Percentiles rank a stretch among this genome's conserved stretches.
Evolutionary conservation across 2,113 vertebrate genomes (phyloP).

Genomic region (Lathamus discolor): DNA sequence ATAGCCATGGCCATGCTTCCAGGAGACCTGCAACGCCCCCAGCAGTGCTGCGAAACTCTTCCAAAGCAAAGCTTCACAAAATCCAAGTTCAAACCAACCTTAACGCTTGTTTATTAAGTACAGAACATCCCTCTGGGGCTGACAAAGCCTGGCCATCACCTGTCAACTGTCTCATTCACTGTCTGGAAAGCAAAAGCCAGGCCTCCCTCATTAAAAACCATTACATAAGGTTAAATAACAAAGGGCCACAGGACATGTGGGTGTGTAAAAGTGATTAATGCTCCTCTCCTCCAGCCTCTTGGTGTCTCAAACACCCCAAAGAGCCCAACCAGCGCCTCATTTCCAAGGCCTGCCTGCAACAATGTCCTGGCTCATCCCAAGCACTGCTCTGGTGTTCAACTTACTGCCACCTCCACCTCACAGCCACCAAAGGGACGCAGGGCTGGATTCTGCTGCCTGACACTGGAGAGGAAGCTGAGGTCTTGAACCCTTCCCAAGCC

Average conservation of each 20-base stretch:
- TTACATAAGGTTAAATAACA: neutral
- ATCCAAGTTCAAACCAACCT: neutral
- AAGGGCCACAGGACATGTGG: neutral
- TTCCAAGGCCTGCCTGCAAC: neutral
- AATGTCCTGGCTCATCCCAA: neutral
- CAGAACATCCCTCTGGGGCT: neutral
- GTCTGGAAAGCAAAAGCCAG: neutral
- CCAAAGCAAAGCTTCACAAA: neutral
- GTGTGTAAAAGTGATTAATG: neutral
- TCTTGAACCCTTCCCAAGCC: neutral
- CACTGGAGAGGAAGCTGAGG: neutral
- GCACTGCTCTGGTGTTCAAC: neutral
- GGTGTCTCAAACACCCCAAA: neutral
- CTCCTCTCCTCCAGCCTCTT: neutral
- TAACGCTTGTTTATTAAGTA: neutral
- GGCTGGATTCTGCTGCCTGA: neutral
- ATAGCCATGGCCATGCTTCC: neutral
- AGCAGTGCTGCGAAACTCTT: neutral
- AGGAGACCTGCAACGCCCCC: neutral
- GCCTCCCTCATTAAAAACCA: slow-evolving; percentile 36
- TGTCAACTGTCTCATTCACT: neutral
- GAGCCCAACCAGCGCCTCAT: neutral
- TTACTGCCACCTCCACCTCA: neutral
- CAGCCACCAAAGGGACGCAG: neutral
- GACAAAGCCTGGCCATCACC: neutral